Percentiles rank a stretch among this genome's conserved stretches.
These are phyloP conservation scores for Chaetodon trifasciatus DNA, from an alignment of 2,797 vertebrate species.

Conservation along the genomic window DNA sequence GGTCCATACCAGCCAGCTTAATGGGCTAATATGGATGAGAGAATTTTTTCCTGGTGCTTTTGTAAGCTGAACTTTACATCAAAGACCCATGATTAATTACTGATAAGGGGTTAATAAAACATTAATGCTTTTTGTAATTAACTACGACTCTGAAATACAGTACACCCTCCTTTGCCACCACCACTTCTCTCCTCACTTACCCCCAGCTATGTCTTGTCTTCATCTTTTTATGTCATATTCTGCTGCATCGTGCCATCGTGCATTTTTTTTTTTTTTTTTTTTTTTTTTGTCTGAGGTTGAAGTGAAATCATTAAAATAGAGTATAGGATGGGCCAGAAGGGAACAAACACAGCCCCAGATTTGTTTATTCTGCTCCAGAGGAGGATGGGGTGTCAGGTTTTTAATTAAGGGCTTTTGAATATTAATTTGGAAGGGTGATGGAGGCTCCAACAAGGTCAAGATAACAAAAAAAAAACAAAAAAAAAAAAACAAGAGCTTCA, in stretches of 20 bases:
- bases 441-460: conserved; percentile 85
- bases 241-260: conserved; percentile 80
- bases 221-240: conserved; percentile 85
- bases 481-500: conserved; percentile 78
- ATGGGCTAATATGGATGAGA: conserved; percentile 84
- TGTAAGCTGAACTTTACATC: conserved; percentile 91
- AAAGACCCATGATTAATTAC: conserved; percentile 92
- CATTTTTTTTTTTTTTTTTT: conserved; percentile 47
- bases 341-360: conserved; percentile 84
- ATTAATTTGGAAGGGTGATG: conserved; percentile 86
- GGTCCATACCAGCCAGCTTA: conserved; percentile 78
- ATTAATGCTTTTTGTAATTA: conserved; percentile 91
- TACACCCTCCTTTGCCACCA: conserved; percentile 63
- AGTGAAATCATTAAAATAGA: conserved; percentile 85
- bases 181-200: conserved; percentile 77
- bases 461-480: conserved; percentile 62
- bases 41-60: conserved; percentile 81
- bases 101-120: conserved; percentile 92
- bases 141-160: conserved; percentile 81
- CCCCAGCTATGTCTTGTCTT: conserved; percentile 85
- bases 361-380: conserved; percentile 83
- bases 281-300: conserved; percentile 70
- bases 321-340: conserved; percentile 84
- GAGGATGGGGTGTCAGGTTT: conserved; percentile 79
- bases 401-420: conserved; percentile 86